A percentile compares a stretch with the other conserved stretches of the same genome.
These are phyloP conservation scores for Catalaphyllia jardinei DNA, from an alignment of 64 coral and sea anemone species.

Conservation along the genomic window DNA sequence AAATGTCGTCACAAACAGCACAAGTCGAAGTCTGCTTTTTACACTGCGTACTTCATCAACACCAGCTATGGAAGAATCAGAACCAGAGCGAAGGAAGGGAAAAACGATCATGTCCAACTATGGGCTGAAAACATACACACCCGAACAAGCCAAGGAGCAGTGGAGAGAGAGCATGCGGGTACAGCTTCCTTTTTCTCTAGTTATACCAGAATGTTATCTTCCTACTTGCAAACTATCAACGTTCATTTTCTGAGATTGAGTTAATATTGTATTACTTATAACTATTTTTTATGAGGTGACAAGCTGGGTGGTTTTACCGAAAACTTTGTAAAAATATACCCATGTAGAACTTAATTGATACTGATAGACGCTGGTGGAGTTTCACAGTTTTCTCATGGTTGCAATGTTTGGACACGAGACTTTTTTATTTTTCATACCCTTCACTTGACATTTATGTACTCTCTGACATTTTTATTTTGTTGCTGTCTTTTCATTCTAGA, in stretches of 20 bases:
- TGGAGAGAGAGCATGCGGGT: constrained; percentile 94
- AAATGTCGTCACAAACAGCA: background rate
- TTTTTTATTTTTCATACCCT: background rate
- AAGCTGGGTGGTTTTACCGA: too few species aligned
- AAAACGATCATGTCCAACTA: constrained; percentile 73
- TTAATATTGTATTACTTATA: too few species aligned
- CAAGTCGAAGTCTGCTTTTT: background rate
- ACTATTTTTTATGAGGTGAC: too few species aligned
- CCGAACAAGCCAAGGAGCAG: constrained; percentile 91
- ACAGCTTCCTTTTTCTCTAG: background rate
- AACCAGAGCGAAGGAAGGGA: background rate
- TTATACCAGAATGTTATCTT: too few species aligned
- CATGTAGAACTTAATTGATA: too few species aligned
- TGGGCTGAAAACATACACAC: constrained; percentile 79
- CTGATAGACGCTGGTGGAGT: background rate
- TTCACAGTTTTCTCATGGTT: background rate
- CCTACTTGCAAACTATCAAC: too few species aligned
- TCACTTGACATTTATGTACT: too few species aligned
- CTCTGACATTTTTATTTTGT: too few species aligned
- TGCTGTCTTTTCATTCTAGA: constrained; percentile 19
- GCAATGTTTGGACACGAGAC: background rate
- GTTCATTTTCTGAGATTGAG: too few species aligned
- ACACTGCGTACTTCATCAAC: background rate
- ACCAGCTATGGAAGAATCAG: constrained; percentile 4
- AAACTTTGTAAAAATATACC: too few species aligned